Base-by-base conservation (phyloP, 1,140 invertebrate genomes). In the Drosophila bocki region DNA sequence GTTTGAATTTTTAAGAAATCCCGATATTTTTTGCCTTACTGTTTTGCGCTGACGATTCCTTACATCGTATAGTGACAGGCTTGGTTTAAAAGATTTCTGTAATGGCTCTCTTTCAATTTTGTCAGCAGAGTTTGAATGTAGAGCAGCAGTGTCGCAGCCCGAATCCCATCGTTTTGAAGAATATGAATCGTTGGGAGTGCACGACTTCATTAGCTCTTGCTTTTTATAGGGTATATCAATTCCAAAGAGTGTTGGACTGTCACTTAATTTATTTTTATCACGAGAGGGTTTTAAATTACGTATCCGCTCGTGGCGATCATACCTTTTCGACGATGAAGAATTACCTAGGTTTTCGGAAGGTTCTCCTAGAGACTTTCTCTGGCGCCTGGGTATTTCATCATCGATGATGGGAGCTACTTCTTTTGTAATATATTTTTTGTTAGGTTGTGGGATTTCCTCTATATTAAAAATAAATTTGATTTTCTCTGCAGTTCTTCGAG, bases 161-260 rank as follows among this genome's bases (percentile, higher is more conserved):
- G 64, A 83, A 22, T 64, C 41, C 2, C 26, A 22, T 15, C 79
- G 53, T 8, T 12, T 22, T 3, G 26, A 7, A 2, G 19, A n/a
- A 3, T 51, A 11, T 0, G 41, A 15, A 11, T 3, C 19, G 12
- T 13, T 37, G 15, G 9, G 32, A 15, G n/a, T 6, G 13, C 7
- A 15, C 0, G 5, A 5, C 7, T 3, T 9, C 12, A 11, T 58
- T 0, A 7, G n/a, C 7, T 59, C 33, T 11, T 17, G 75, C 12
- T 11, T 60, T 37, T 47, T 83, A 32, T 72, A 68, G 3, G 81
- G 81, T 29, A 84, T 72, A 3, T 84, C 72, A 8, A 53, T 47
- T n/a, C 26, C 2, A 29, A 67, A 17, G 33, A 15, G 33, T 41
- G 54, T 13, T 13, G 33, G 39, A 7, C 26, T 6, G 26, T 78